Evolutionary conservation across 2,797 vertebrate species (phyloP).

Genomic region (Parauchenoglanis punctatus): DNA sequence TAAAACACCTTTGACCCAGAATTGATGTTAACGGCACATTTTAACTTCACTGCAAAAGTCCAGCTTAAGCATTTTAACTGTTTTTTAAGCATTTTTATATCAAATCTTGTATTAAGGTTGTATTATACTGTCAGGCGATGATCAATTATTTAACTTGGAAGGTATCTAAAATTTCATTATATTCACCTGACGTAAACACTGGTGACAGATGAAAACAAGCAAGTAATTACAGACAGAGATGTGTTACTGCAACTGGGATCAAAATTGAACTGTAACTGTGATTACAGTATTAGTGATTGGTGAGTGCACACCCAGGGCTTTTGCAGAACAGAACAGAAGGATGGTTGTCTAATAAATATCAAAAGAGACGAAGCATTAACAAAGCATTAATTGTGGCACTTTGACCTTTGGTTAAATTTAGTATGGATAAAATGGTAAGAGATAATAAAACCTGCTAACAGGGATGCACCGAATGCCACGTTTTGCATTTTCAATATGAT

Average conservation of each 20-base stretch:
- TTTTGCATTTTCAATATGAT: not conserved
- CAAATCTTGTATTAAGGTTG: not conserved
- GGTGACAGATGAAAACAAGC: not conserved
- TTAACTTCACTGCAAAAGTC: constrained; percentile 82
- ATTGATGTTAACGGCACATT: not conserved
- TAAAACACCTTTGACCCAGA: constrained; percentile 24
- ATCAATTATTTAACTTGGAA: not conserved
- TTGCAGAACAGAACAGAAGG: constrained; percentile 26
- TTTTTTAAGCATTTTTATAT: not conserved
- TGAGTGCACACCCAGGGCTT: constrained; percentile 10
- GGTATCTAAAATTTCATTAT: not conserved
- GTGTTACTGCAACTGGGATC: not conserved
- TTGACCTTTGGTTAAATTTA: constrained; percentile 63
- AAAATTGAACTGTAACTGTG: not conserved
- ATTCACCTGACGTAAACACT: not conserved
- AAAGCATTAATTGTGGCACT: constrained; percentile 44
- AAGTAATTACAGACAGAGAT: not conserved
- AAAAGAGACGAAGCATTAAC: constrained; percentile 5
- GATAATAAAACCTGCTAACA: constrained; percentile 20
- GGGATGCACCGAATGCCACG: not conserved
- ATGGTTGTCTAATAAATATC: constrained; percentile 39
- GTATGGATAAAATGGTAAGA: constrained; percentile 41
- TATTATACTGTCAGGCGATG: not conserved
- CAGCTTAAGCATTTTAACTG: constrained; percentile 86
- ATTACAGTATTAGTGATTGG: constrained; percentile 25